Percentiles rank a stretch among this genome's conserved stretches.
phyloP scores from a whole-genome alignment of 2,113 vertebrate genomes.

The Tachysurus vachellii region DNA sequence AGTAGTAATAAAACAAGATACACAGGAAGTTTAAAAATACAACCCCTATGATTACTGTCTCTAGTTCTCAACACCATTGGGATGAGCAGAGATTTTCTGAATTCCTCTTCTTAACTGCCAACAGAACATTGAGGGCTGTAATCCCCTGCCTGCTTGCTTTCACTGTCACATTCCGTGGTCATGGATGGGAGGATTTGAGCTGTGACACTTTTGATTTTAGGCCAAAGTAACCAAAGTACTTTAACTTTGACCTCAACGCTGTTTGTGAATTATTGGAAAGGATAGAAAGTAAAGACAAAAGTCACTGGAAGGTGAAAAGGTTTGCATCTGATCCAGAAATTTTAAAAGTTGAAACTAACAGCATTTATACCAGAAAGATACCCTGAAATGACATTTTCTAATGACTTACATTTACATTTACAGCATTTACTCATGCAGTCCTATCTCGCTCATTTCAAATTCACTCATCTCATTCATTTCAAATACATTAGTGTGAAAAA shows the following conservation, averaged over 20 bases:
- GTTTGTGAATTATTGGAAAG: neutral
- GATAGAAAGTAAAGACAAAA: neutral
- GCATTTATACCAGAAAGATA: neutral
- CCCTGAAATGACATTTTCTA: neutral
- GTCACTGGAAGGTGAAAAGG: neutral
- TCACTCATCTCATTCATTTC: neutral
- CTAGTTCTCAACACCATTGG: neutral
- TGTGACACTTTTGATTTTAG: constrained; percentile 16
- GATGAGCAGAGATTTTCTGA: constrained; percentile 15
- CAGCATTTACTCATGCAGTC: neutral
- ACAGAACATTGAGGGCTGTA: constrained; percentile 7
- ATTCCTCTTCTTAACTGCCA: neutral
- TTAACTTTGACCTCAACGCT: constrained; percentile 15
- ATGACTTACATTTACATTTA: neutral
- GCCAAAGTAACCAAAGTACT: constrained; percentile 27
- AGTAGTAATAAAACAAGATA: neutral
- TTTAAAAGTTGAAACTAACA: neutral
- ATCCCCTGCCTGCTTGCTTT: constrained; percentile 24
- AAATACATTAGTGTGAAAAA: neutral
- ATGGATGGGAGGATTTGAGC: neutral
- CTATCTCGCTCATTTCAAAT: neutral
- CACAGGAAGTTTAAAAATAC: constrained; percentile 5
- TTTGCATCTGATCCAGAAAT: neutral
- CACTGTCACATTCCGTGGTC: constrained; percentile 36
- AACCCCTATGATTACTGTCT: constrained; percentile 12